Evolutionary conservation across 2,113 vertebrate species (phyloP).

Genomic region (Mesocricetus auratus): DNA sequence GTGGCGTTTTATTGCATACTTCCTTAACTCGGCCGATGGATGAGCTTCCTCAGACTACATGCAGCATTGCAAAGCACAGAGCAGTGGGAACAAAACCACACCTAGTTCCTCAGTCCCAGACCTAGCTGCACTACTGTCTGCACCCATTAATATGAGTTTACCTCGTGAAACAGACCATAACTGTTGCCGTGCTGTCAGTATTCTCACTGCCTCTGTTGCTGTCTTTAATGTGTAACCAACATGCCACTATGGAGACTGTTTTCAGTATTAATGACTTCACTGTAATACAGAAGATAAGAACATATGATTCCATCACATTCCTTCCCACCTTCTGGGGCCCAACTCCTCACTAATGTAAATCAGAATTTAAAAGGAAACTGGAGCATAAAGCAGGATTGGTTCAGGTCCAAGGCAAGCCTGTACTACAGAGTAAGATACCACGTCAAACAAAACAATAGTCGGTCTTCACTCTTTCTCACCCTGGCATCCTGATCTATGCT

Average conservation of each 20-base stretch:
- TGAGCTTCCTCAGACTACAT: not conserved
- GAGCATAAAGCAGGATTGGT: not conserved
- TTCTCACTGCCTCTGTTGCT: not conserved
- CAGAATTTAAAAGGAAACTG: not conserved
- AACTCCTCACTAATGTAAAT: not conserved
- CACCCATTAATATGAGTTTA: not conserved
- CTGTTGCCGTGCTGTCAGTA: not conserved
- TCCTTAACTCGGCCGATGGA: not conserved
- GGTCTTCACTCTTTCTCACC: not conserved
- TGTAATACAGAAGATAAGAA: not conserved
- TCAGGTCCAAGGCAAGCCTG: not conserved
- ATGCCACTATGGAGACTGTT: not conserved
- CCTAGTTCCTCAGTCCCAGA: not conserved
- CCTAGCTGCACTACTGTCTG: not conserved
- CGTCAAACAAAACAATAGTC: not conserved
- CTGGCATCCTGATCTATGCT: not conserved
- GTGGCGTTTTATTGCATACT: not conserved
- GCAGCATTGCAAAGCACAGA: not conserved
- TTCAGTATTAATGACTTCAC: not conserved
- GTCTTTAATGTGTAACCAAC: not conserved
- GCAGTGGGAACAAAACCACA: too few species aligned
- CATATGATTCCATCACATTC: not conserved
- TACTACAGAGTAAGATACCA: not conserved
- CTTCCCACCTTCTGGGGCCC: not conserved
- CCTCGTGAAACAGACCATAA: not conserved